Conservation (phyloP, 2,113 vertebrate genomes). For the Sclerurus mexicanus region DNA sequence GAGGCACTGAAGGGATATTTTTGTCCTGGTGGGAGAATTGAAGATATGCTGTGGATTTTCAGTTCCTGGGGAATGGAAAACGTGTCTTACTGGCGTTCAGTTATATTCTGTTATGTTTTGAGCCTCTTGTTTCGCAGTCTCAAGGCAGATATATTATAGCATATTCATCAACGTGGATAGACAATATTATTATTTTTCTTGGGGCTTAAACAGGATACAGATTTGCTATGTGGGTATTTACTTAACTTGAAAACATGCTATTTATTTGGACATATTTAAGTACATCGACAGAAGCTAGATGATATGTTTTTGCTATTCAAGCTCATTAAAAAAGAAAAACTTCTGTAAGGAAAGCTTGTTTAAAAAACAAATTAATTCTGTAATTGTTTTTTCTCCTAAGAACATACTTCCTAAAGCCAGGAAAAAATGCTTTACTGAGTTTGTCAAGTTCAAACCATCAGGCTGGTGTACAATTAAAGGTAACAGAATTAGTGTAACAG, state of each 20-base stretch:
- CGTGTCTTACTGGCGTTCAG: neutral
- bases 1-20: neutral
- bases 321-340: neutral
- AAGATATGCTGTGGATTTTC: neutral
- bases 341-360: neutral
- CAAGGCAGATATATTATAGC: neutral
- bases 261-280: constrained; percentile 5
- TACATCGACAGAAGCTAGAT: neutral
- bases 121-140: neutral
- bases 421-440: neutral
- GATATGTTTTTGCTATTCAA: neutral
- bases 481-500: neutral
- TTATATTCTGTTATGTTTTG: neutral
- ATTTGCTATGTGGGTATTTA: neutral
- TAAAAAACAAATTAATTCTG: neutral
- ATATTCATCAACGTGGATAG: neutral
- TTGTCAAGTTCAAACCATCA: neutral
- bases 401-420: neutral
- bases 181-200: neutral
- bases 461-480: constrained; percentile 17
- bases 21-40: neutral
- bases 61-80: neutral
- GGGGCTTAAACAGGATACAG: neutral
- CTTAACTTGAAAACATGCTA: neutral
- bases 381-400: neutral